phyloP scores from a whole-genome alignment of 2,888 invertebrate genomes.

The Fabriciana adippe region DNA sequence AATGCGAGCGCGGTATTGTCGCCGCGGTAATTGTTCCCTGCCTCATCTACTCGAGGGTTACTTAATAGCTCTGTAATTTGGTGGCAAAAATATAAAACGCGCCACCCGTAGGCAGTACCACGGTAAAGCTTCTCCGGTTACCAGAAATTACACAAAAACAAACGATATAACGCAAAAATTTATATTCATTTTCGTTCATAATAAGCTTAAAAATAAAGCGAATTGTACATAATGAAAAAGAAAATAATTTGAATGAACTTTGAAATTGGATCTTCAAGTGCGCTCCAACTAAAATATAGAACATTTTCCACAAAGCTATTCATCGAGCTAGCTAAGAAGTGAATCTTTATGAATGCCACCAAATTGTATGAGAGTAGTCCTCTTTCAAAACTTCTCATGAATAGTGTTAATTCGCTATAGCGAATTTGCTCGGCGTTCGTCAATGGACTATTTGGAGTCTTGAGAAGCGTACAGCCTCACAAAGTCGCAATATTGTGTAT shows the following conservation, averaged over 20 bases:
- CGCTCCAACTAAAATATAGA: constrained; percentile 65
- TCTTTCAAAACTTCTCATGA: constrained; percentile 81
- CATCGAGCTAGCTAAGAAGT: constrained; percentile 75
- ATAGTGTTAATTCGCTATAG: constrained; percentile 83
- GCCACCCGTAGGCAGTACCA: constrained; percentile 20
- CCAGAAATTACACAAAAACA: constrained; percentile 31
- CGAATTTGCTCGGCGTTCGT: constrained; percentile 79
- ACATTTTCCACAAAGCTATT: constrained; percentile 76
- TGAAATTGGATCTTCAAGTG: constrained; percentile 56
- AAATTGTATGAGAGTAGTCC: constrained; percentile 82
- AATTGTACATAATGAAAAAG: constrained; percentile 40
- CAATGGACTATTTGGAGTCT: constrained; percentile 80
- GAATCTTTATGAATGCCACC: constrained; percentile 82
- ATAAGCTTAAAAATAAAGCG: constrained; percentile 37
- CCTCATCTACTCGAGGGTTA: constrained; percentile 62
- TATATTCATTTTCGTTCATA: constrained; percentile 34
- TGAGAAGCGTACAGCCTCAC: constrained; percentile 67
- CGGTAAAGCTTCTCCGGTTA: constrained; percentile 27
- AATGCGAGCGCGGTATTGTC: constrained; percentile 64
- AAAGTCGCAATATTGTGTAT: constrained; percentile 77
- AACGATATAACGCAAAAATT: constrained; percentile 32
- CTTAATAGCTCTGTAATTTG: constrained; percentile 60
- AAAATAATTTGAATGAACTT: constrained; percentile 44
- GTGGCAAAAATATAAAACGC: constrained; percentile 32
- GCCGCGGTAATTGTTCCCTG: constrained; percentile 62